phyloP scores from a whole-genome alignment of 53 echinoderm and acorn worm species.

The Hippasteria phrygiana region DNA sequence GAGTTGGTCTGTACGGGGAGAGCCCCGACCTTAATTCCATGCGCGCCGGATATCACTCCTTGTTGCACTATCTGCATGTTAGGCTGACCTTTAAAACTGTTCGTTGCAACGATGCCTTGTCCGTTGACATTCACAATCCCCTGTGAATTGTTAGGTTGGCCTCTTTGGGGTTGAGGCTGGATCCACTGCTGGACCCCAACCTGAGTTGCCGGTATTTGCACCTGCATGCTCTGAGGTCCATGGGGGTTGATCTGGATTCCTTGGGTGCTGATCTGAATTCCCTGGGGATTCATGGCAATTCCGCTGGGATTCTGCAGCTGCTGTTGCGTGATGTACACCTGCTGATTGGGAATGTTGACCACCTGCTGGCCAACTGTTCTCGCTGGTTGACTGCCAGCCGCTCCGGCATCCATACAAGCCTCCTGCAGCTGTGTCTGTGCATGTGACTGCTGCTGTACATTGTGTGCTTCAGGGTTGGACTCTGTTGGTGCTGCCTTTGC shows the following conservation, averaged over 20 bases:
- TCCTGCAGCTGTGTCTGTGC: conserved; percentile 11
- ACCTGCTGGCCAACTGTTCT: conserved; percentile 25
- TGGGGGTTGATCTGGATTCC: conserved; percentile 61
- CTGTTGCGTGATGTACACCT: conserved; percentile 44
- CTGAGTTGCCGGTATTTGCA: conserved; percentile 69
- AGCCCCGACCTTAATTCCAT: conserved; percentile 36
- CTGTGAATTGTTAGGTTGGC: conserved; percentile 46
- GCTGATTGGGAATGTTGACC: conserved; percentile 41
- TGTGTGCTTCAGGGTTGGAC: neutral
- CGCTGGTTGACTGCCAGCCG: neutral
- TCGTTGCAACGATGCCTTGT: conserved; percentile 21
- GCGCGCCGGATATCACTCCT: conserved; percentile 39
- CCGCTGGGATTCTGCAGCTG: conserved; percentile 47
- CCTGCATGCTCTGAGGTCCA: conserved; percentile 52
- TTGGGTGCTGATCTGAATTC: conserved; percentile 41
- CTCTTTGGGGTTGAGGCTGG: conserved; percentile 37
- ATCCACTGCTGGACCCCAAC: conserved; percentile 64
- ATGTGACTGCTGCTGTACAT: conserved; percentile 17
- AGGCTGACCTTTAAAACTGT: conserved; percentile 35
- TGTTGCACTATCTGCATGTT: conserved; percentile 51
- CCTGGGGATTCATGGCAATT: conserved; percentile 33
- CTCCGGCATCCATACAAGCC: neutral
- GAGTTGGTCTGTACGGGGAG: conserved; percentile 30
- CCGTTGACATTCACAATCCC: conserved; percentile 28
- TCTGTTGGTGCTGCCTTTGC: conserved; percentile 7